Evolutionary conservation across 2,113 vertebrate genomes (phyloP).

Genomic region (Labeo rohita): DNA sequence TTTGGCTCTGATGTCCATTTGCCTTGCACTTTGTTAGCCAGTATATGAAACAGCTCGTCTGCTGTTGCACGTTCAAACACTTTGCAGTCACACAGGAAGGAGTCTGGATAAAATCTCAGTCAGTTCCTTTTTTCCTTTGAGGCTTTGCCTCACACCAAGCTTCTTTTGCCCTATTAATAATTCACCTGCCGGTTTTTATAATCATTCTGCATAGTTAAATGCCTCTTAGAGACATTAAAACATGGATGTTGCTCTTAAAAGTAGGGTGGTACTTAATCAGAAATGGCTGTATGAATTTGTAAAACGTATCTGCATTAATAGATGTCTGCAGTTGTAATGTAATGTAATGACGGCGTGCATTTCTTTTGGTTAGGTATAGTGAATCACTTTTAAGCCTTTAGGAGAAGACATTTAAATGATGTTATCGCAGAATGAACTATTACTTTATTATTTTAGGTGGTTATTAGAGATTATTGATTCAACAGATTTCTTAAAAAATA

Average conservation of each 20-base stretch:
- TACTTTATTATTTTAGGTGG: background rate
- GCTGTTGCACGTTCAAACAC: background rate
- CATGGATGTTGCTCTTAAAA: background rate
- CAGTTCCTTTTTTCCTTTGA: conserved; percentile 10
- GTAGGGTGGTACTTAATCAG: background rate
- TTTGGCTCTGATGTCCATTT: background rate
- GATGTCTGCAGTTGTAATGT: background rate
- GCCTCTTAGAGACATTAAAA: conserved; percentile 18
- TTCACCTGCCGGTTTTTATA: conserved; percentile 31
- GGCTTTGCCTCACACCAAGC: background rate
- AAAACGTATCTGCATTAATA: background rate
- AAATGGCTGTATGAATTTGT: background rate
- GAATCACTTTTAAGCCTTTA: background rate
- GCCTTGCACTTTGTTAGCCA: background rate
- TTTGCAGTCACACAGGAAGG: background rate
- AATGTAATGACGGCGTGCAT: background rate
- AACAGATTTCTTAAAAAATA: background rate
- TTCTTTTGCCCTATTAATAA: conserved; percentile 39
- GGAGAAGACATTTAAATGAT: background rate
- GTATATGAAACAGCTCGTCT: background rate
- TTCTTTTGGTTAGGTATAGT: background rate
- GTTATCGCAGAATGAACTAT: background rate
- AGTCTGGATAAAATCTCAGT: background rate
- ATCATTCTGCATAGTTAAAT: conserved; percentile 9
- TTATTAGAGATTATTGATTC: background rate